Base-by-base conservation (phyloP, 1,140 invertebrate genomes). In the Pygmarrhopalites habei region DNA sequence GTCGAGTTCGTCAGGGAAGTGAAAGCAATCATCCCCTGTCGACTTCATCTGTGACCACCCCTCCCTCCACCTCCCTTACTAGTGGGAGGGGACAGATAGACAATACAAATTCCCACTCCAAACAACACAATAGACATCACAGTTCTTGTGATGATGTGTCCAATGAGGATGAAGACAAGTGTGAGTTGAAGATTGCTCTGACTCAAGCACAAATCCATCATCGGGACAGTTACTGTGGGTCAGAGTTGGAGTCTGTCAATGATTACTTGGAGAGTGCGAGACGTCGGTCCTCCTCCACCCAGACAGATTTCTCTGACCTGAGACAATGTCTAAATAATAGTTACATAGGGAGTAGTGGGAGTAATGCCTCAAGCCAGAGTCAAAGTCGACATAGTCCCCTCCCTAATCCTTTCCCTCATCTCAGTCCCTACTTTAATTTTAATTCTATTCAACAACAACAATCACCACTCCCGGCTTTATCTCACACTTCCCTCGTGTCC, bases 171-270 rank as follows among this genome's bases (percentile, higher is more conserved):
- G 68, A 66, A 10, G 65, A 63, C 2, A 61, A 68, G 14, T 51
- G 47, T 21, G 66, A 64, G 32, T 65, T 46, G n/a, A 41, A 58
- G 0, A 49, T 70, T 14, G 58, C 53, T 1, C 32, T 68, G 3
- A 68, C 52, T 30, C 53, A 64, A 43, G 62, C 65, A 2, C 60
- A 64, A 47, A 66, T 71, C 17, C 69, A 71, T 52, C 69, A 70
- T 32, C 44, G 69, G 7, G 69, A 68, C 46, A 66, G 64, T 41
- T 67, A 62, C 43, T 62, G 62, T 32, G 26, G 30, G 21, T 67
- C 65, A 2, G 65, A 67, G 19, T 21, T 71, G 4, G 69, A 71
- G 55, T 61, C 43, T 0, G 44, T 69, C 2, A 66, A 66, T 26
- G 69, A 71, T 47, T 71, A 71, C 43, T 35, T 71, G 64, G 69